A percentile compares a stretch with the other conserved stretches of the same genome.
Evolutionary conservation across 2,113 vertebrate species (phyloP).

Genomic region (Macrotus californicus): DNA sequence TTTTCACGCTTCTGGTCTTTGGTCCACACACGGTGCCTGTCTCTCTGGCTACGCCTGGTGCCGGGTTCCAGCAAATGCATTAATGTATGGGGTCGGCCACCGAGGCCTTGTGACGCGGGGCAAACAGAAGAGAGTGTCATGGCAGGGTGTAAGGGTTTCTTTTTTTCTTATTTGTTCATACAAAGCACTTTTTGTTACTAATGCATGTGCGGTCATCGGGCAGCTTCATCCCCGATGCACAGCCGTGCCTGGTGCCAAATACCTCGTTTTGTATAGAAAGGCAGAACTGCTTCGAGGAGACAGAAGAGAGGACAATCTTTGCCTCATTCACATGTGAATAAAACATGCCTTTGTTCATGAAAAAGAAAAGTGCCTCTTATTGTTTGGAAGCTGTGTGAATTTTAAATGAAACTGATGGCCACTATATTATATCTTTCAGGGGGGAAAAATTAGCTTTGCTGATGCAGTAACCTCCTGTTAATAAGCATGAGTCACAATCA

Average conservation of each 20-base stretch:
- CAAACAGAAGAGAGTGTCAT: constrained; percentile 57
- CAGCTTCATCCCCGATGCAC: constrained; percentile 61
- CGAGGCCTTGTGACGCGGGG: background rate
- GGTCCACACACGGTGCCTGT: background rate
- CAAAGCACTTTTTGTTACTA: constrained; percentile 76
- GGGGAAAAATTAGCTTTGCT: background rate
- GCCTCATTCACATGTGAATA: constrained; percentile 72
- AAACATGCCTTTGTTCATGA: constrained; percentile 71
- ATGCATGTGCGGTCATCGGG: constrained; percentile 49
- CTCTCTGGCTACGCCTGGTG: background rate
- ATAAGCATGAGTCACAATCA: background rate
- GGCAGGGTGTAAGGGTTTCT: constrained; percentile 37
- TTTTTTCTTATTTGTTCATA: background rate
- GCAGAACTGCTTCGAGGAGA: constrained; percentile 65
- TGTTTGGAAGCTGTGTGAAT: constrained; percentile 47
- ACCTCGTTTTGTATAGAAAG: constrained; percentile 72
- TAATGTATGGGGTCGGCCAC: background rate
- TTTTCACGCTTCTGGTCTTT: background rate
- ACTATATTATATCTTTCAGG: background rate
- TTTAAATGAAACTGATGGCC: background rate
- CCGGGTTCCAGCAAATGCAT: background rate
- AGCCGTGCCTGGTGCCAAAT: constrained; percentile 77
- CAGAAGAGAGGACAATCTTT: constrained; percentile 51
- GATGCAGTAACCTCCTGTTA: background rate
- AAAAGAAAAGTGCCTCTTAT: constrained; percentile 50